phyloP scores from a whole-genome alignment of 2,888 invertebrate species.

The Epistrophe eligans region DNA sequence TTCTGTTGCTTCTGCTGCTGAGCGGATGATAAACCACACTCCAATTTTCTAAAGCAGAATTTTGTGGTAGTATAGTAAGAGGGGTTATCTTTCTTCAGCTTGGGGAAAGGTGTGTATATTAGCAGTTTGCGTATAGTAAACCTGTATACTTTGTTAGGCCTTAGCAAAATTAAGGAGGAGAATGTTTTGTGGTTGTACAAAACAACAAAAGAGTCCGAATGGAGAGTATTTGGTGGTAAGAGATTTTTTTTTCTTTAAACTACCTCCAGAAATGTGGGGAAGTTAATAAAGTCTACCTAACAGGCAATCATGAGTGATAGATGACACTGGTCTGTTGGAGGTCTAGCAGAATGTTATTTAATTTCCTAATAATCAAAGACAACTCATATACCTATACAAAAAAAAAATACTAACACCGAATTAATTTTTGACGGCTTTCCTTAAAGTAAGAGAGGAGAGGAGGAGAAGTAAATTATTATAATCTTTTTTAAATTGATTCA shows the following conservation, averaged over 20 bases:
- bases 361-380: constrained; percentile 1
- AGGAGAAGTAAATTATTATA: not conserved
- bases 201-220: constrained; percentile 64
- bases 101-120: constrained; percentile 69
- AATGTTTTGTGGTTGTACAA: constrained; percentile 18
- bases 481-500: constrained; percentile 17
- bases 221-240: constrained; percentile 70
- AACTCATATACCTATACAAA: not conserved
- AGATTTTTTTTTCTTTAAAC: constrained; percentile 63
- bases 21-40: not conserved
- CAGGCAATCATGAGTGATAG: constrained; percentile 58
- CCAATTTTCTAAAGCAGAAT: not conserved
- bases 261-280: constrained; percentile 76
- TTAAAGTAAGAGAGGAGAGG: not conserved
- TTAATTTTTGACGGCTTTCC: not conserved
- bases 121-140: not conserved
- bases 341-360: constrained; percentile 44
- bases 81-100: constrained; percentile 33
- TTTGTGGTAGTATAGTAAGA: constrained; percentile 1
- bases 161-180: constrained; percentile 45
- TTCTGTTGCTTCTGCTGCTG: not conserved
- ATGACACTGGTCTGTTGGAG: constrained; percentile 26
- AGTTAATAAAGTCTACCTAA: constrained; percentile 71
- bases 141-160: not conserved
- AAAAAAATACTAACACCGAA: not conserved